phyloP scores from a whole-genome alignment of 2,113 vertebrate genomes.

The Coracopsis vasa region DNA sequence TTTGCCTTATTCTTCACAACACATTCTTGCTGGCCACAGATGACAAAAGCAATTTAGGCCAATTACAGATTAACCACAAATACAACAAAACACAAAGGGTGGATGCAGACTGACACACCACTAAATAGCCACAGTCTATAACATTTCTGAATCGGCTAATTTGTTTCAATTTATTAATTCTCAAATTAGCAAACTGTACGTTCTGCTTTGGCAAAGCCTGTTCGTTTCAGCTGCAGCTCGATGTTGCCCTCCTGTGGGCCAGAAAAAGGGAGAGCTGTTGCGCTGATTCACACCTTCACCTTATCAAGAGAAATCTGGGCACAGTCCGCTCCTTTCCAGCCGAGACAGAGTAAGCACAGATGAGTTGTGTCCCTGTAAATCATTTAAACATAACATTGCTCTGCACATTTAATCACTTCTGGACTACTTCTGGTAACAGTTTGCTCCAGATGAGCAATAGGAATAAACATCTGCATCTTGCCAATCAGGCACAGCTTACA shows the following conservation, averaged over 20 bases:
- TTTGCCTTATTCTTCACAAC: not conserved
- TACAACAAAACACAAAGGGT: conserved; percentile 3
- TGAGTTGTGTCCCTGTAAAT: not conserved
- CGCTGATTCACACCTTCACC: not conserved
- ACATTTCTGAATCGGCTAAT: conserved; percentile 41
- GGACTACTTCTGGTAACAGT: not conserved
- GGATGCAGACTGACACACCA: not conserved
- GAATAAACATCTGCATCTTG: not conserved
- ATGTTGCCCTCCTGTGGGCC: conserved; percentile 79
- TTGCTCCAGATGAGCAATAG: not conserved
- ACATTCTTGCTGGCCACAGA: not conserved
- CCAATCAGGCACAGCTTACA: not conserved
- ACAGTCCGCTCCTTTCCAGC: not conserved
- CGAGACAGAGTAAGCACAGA: not conserved
- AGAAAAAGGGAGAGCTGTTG: not conserved
- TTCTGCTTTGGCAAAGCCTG: not conserved
- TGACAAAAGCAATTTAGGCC: conserved; percentile 12
- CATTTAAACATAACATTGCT: not conserved
- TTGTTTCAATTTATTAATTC: conserved; percentile 59
- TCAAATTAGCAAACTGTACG: conserved; percentile 51
- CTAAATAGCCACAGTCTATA: conserved; percentile 26
- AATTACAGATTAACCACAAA: conserved; percentile 48
- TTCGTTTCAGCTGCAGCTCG: conserved; percentile 62
- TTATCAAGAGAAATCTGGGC: not conserved
- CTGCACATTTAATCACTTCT: not conserved